phyloP scores from a whole-genome alignment of 2,113 vertebrate species.

The Melanocharis versteri region DNA sequence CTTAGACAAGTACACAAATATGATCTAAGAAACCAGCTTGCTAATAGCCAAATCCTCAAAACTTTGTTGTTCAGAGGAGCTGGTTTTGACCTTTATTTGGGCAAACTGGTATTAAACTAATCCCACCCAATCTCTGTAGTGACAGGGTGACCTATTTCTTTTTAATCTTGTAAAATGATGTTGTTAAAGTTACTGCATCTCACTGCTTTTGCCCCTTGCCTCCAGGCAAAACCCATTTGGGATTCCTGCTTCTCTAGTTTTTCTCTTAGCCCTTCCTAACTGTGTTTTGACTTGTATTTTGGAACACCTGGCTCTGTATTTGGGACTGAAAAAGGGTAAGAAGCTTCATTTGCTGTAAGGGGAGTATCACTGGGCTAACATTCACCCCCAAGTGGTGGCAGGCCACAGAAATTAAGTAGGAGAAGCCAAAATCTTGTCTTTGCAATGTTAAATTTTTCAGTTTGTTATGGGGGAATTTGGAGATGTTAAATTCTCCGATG shows the following conservation, averaged over 20 bases:
- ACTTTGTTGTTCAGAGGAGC: not conserved
- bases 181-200: conserved; percentile 21
- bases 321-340: not conserved
- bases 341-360: not conserved
- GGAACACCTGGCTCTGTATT: not conserved
- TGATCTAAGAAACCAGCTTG: not conserved
- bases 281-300: conserved; percentile 33
- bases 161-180: conserved; percentile 10
- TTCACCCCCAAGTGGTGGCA: not conserved
- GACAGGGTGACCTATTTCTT: conserved; percentile 27
- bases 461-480: not conserved
- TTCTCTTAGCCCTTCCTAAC: not conserved
- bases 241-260: conserved; percentile 24
- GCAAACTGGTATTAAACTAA: not conserved
- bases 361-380: not conserved
- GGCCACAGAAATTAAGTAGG: not conserved
- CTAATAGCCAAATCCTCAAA: not conserved
- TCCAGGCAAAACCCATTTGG: conserved; percentile 17
- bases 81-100: not conserved
- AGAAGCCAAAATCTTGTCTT: not conserved
- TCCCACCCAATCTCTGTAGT: not conserved
- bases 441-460: not conserved
- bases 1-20: not conserved
- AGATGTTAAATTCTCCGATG: not conserved
- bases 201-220: not conserved